phyloP scores from a whole-genome alignment of 2,797 vertebrate genomes.

The Thamnophis elegans region DNA sequence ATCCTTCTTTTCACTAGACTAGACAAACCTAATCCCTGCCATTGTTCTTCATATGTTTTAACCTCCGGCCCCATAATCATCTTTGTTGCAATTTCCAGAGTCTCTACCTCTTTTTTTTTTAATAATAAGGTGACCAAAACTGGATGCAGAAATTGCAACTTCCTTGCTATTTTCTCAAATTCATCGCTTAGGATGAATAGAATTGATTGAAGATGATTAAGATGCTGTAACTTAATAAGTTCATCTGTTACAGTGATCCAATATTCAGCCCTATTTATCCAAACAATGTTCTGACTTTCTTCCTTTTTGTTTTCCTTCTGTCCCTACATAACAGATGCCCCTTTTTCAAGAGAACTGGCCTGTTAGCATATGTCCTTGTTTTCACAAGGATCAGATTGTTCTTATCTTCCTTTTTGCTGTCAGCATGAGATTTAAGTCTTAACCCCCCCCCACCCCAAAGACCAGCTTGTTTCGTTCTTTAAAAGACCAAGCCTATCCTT shows the following conservation, averaged over 20 bases:
- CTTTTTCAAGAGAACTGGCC: not conserved
- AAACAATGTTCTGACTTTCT: not conserved
- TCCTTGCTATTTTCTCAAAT: not conserved
- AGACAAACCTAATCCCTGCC: not conserved
- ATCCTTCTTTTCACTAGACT: not conserved
- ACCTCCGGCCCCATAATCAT: not conserved
- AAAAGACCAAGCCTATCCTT: not conserved
- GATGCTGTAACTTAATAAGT: not conserved
- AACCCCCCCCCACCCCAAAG: not conserved
- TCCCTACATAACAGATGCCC: not conserved
- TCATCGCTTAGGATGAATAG: not conserved
- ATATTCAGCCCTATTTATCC: not conserved
- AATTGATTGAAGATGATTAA: not conserved
- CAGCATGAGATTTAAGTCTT: not conserved
- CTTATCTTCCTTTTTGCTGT: not conserved
- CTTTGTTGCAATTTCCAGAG: not conserved
- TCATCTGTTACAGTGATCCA: not conserved
- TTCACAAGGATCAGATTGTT: not conserved
- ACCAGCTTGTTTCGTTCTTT: not conserved
- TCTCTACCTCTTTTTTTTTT: not conserved
- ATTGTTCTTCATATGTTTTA: not conserved
- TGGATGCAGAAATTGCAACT: not conserved
- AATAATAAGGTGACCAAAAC: not conserved
- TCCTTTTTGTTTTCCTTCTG: not conserved
- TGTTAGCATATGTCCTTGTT: not conserved